Evolutionary conservation across 1,140 invertebrate genomes (phyloP).

Genomic region (Lepidotrigona ventralis): DNA sequence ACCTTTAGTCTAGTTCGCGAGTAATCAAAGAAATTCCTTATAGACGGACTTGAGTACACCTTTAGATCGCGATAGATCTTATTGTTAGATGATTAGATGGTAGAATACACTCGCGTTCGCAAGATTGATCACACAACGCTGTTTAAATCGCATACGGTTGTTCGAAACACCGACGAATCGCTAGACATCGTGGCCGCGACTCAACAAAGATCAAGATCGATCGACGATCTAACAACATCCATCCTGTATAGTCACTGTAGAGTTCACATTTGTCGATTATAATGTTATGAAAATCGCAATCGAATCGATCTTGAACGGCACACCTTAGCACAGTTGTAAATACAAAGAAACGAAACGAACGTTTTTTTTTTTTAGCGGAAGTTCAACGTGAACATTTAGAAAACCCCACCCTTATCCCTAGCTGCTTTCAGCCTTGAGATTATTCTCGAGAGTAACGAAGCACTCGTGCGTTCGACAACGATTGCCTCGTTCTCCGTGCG

Average conservation of each 20-base stretch:
- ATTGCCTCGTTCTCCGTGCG: conserved; percentile 57
- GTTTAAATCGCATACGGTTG: background rate
- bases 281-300: background rate
- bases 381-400: conserved; percentile 49
- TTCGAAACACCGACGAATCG: background rate
- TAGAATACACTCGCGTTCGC: background rate
- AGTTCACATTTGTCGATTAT: background rate
- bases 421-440: conserved; percentile 72
- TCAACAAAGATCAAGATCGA: conserved; percentile 35
- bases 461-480: conserved; percentile 32
- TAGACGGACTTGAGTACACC: conserved; percentile 21
- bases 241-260: background rate
- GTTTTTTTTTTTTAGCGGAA: conserved; percentile 31
- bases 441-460: conserved; percentile 53
- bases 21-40: conserved; percentile 8
- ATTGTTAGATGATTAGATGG: background rate
- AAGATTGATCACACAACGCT: background rate
- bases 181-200: conserved; percentile 30
- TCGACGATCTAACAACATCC: background rate
- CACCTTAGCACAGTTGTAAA: conserved; percentile 23
- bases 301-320: conserved; percentile 46
- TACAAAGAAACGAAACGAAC: conserved; percentile 18
- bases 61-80: conserved; percentile 30
- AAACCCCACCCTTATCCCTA: conserved; percentile 69
- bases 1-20: conserved; percentile 18